A percentile compares a stretch with the other conserved stretches of the same genome.
Conservation (phyloP, 2,113 vertebrate genomes). For the Candoia aspera region DNA sequence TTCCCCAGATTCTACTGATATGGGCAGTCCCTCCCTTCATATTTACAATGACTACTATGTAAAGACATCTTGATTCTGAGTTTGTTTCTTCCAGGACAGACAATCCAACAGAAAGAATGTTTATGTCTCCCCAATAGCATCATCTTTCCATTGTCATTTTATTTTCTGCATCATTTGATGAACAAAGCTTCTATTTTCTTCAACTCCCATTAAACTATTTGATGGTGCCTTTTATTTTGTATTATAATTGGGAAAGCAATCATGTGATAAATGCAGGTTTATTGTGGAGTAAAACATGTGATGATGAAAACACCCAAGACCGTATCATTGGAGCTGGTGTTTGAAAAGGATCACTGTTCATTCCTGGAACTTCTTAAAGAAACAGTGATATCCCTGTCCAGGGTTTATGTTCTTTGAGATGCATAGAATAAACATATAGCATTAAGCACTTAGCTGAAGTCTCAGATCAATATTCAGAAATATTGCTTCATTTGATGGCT, state of each 20-base stretch:
- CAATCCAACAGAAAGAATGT: constrained; percentile 53
- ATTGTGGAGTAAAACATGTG: constrained; percentile 65
- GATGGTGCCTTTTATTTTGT: constrained; percentile 77
- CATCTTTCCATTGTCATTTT: constrained; percentile 60
- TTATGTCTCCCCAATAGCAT: constrained; percentile 4
- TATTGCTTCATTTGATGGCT: background rate
- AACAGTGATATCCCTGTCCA: background rate
- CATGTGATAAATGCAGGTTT: constrained; percentile 73
- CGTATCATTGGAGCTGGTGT: constrained; percentile 43
- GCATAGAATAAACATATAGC: background rate
- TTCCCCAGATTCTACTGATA: background rate
- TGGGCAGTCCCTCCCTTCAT: background rate
- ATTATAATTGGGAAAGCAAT: constrained; percentile 76
- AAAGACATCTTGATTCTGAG: background rate
- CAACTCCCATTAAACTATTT: constrained; percentile 76
- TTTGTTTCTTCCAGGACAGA: constrained; percentile 22
- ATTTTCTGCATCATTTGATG: constrained; percentile 79
- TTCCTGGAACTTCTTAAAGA: background rate
- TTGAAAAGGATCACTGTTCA: background rate
- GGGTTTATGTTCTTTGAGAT: background rate
- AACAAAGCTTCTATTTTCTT: constrained; percentile 74
- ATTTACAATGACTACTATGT: background rate
- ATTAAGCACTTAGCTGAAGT: background rate
- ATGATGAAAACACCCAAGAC: constrained; percentile 65
- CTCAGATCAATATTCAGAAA: background rate